phyloP scores from a whole-genome alignment of 2,113 vertebrate species.

The Trochalopteron elliotii region DNA sequence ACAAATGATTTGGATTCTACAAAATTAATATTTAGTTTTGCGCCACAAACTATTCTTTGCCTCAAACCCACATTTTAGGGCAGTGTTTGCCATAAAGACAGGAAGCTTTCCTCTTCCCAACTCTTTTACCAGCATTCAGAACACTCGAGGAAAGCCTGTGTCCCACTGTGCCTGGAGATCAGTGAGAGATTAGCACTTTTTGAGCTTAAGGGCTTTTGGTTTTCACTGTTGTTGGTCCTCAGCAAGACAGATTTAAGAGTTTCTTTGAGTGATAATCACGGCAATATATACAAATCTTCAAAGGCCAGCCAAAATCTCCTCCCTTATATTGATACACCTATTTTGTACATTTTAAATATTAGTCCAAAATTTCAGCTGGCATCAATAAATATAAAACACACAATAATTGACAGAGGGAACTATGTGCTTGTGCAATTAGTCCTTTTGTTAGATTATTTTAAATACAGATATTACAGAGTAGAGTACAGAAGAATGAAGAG shows the following conservation, averaged over 20 bases:
- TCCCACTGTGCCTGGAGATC: background rate
- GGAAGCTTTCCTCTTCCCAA: background rate
- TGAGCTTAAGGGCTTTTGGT: background rate
- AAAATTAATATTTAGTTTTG: background rate
- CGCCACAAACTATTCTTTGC: background rate
- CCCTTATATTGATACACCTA: background rate
- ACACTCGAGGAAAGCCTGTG: rapidly evolving
- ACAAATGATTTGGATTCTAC: background rate
- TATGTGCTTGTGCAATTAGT: background rate
- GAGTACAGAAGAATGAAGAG: background rate
- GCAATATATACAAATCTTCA: background rate
- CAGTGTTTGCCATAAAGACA: background rate
- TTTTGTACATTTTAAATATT: background rate
- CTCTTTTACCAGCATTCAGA: background rate
- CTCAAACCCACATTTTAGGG: background rate
- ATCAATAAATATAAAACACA: background rate
- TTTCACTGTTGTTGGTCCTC: background rate
- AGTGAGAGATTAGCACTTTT: background rate
- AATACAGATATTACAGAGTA: background rate
- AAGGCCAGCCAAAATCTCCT: background rate
- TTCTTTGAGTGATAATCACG: background rate
- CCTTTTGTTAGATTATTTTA: background rate
- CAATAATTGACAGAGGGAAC: background rate
- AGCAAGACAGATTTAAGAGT: background rate
- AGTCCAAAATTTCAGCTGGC: background rate